These are phyloP conservation scores for Listronotus oregonensis DNA, from an alignment of 1,140 invertebrate genomes.

Conservation along the genomic window DNA sequence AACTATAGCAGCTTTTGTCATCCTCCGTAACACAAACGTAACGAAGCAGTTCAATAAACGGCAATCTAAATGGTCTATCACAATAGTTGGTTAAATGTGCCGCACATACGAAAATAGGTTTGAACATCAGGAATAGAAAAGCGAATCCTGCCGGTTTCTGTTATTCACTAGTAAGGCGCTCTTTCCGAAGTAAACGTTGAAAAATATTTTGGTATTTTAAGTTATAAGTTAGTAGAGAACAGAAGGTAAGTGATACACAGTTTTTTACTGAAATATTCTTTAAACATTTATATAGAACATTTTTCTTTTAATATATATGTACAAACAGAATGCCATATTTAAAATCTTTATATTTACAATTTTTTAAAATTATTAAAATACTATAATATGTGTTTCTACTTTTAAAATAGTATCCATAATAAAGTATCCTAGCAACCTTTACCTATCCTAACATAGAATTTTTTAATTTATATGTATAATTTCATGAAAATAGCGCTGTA, in stretches of 20 bases:
- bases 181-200: not conserved
- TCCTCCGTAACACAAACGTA: conserved; percentile 5
- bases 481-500: too few species aligned
- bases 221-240: conserved; percentile 6
- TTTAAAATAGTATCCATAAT: too few species aligned
- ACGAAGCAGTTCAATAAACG: not conserved
- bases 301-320: too few species aligned
- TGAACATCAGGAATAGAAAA: not conserved
- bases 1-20: conserved; percentile 15
- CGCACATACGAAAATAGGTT: not conserved
- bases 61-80: not conserved
- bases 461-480: too few species aligned
- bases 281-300: not conserved
- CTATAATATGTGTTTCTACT: not conserved
- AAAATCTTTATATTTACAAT: too few species aligned
- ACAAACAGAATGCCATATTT: too few species aligned
- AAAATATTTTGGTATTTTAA: not conserved
- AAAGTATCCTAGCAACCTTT: too few species aligned
- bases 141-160: not conserved
- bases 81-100: not conserved
- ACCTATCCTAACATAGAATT: too few species aligned
- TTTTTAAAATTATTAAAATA: too few species aligned
- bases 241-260: conserved; percentile 1
- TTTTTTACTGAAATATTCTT: not conserved
- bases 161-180: not conserved